Base-by-base conservation (phyloP, 1,140 invertebrate species). In the Drosophila nasuta region DNA sequence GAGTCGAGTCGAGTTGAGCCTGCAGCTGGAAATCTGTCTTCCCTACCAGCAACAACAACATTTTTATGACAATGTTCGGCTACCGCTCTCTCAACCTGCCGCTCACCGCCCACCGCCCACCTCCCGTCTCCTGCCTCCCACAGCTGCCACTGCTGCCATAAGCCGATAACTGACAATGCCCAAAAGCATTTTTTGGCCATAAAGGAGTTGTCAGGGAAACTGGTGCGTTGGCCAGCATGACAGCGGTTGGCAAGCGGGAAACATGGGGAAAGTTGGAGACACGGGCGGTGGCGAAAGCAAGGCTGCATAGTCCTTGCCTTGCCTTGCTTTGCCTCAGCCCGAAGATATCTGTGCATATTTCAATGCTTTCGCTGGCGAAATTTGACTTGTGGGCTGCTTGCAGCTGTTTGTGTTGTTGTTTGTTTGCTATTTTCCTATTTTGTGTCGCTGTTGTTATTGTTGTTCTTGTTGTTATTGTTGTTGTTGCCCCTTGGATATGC, bases 151-250 rank as follows among this genome's bases (percentile, higher is more conserved):
- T 57, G 11, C 65, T 73, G 62, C 79, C 52, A 54, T 86, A 88
- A 88, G 83, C 83, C 81, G 83, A 88, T 88, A 88, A 83, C 83
- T 88, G 83, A 88, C 83, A 88, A 88, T 88, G 83, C 85, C 83
- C 85, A 81, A 88, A 88, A 88, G 83, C 85, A 89, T 70, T 60
- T 66, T 79, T 70, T 67, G 48, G 46, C 58, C 66, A 77, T 86
- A 77, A 81, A 88, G 66, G 86, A 88, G 83, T 88, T 87, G 83
- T 88, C 83, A 83, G 76, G 51, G 71, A 87, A 82, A 87, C 78
- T 87, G 83, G 77, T 83, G 83, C 83, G 82, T 88, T 73, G 82
- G 66, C 69, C 79, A 79, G 66, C 56, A 75, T 54, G 68, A 68
- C 73, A 71, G 72, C 67, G 54, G 17, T 67, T 57, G 46, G 38